These are phyloP conservation scores for Steinernema carpocapsae DNA, from an alignment of 2,888 invertebrate species.

Conservation along the genomic window DNA sequence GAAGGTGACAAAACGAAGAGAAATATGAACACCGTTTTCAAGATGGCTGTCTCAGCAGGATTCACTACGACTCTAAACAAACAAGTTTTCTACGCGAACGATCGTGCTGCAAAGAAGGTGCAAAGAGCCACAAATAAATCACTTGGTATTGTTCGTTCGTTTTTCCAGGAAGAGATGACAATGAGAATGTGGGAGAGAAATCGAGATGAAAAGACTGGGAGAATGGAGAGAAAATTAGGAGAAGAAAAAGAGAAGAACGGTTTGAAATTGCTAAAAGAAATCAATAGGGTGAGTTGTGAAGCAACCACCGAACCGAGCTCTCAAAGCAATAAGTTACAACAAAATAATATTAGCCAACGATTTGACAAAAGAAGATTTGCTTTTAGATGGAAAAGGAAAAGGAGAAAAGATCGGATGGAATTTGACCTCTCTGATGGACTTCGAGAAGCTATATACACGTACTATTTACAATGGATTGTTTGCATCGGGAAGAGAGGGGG, in stretches of 20 bases:
- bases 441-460: constrained; percentile 16
- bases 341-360: constrained; percentile 33
- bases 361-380: background rate
- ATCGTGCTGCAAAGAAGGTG: background rate
- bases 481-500: constrained; percentile 26
- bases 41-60: constrained; percentile 29
- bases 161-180: background rate
- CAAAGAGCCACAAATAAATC: constrained; percentile 22
- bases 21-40: constrained; percentile 20
- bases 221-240: background rate
- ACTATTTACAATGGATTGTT: constrained; percentile 33
- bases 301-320: background rate
- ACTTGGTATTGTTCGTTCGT: constrained; percentile 25
- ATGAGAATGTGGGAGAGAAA: background rate
- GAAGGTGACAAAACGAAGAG: constrained; percentile 13
- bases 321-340: constrained; percentile 14
- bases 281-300: background rate
- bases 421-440: constrained; percentile 6
- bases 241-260: background rate
- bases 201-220: background rate
- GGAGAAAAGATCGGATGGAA: background rate
- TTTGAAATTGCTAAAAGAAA: background rate
- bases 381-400: background rate
- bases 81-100: constrained; percentile 28
- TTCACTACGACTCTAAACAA: constrained; percentile 30